Evolutionary conservation across 2,113 vertebrate species (phyloP).

Genomic region (Boulengeromyrus knoepffleri): DNA sequence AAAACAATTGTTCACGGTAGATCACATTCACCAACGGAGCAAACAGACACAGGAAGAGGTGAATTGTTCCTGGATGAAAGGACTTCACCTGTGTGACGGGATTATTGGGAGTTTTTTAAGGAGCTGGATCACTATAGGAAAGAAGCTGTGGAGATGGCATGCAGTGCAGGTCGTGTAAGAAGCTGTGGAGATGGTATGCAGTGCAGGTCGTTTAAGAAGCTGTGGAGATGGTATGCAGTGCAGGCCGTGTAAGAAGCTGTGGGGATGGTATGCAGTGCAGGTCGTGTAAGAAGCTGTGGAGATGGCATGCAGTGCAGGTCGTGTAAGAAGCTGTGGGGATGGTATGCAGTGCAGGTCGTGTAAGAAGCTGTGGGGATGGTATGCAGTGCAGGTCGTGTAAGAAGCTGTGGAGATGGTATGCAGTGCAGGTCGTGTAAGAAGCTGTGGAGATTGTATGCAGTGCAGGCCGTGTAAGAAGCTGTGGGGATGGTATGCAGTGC

Average conservation of each 20-base stretch:
- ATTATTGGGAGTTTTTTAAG: background rate
- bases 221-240: too few species aligned
- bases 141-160: background rate
- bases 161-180: background rate
- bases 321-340: too few species aligned
- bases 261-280: too few species aligned
- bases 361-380: too few species aligned
- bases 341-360: too few species aligned
- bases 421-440: background rate
- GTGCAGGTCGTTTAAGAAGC: too few species aligned
- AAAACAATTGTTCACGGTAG: background rate
- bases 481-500: too few species aligned
- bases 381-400: background rate
- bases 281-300: too few species aligned
- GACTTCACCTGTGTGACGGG: background rate
- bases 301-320: too few species aligned
- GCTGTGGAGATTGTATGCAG: too few species aligned
- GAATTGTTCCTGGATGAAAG: background rate
- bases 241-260: too few species aligned
- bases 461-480: background rate
- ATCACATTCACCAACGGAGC: background rate
- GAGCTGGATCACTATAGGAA: background rate
- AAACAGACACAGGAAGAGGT: background rate
- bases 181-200: too few species aligned
- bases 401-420: background rate